phyloP scores from a whole-genome alignment of 2,113 vertebrate species.

The Oxyruncus cristatus region DNA sequence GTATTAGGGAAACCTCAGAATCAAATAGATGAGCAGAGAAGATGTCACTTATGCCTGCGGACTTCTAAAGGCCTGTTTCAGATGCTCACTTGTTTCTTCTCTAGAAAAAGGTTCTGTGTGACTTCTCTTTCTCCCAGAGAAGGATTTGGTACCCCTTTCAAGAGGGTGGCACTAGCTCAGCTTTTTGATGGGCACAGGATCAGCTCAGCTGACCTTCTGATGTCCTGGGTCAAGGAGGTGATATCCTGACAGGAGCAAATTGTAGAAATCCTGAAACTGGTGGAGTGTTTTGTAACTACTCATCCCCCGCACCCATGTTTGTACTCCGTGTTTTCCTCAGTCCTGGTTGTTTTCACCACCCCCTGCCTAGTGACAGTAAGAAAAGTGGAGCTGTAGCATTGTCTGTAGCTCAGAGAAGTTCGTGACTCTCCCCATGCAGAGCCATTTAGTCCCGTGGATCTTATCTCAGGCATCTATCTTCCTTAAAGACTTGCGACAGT shows the following conservation, averaged over 20 bases:
- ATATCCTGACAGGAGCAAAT: background rate
- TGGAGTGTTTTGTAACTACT: background rate
- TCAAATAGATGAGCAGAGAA: background rate
- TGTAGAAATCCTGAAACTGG: background rate
- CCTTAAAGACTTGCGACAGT: background rate
- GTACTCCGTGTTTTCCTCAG: background rate
- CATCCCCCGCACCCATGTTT: background rate
- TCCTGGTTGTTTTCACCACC: background rate
- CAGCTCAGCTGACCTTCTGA: background rate
- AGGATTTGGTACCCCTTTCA: accelerated
- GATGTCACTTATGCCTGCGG: background rate
- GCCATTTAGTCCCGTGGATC: background rate
- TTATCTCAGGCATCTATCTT: slow-evolving; percentile 2
- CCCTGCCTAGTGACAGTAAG: background rate
- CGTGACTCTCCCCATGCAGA: background rate
- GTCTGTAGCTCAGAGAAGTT: background rate
- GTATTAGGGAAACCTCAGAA: background rate
- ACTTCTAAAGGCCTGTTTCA: background rate
- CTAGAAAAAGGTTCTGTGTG: background rate
- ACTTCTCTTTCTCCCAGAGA: background rate
- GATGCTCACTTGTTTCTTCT: background rate
- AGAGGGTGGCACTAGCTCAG: background rate
- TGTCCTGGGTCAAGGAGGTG: background rate
- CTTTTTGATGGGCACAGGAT: background rate
- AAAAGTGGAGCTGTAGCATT: background rate